Evolutionary conservation across 2,888 invertebrate species (phyloP).

Genomic region (Myathropa florea): DNA sequence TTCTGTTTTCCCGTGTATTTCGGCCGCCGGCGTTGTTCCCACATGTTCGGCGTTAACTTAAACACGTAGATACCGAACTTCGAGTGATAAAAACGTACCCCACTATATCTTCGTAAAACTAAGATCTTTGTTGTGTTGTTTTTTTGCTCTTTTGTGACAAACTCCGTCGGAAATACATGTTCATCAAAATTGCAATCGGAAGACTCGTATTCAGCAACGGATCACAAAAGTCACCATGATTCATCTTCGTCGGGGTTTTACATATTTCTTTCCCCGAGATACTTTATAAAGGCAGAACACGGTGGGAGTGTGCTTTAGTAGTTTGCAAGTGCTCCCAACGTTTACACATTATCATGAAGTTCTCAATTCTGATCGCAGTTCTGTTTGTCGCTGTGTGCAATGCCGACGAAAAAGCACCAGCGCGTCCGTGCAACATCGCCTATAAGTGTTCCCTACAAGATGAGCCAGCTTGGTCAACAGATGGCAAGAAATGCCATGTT

Average conservation of each 20-base stretch:
- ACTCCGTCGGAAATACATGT: not conserved
- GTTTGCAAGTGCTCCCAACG: not conserved
- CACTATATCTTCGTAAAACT: too few relatives aligned
- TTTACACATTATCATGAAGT: not conserved
- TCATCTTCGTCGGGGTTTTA: not conserved
- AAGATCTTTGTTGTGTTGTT: not conserved
- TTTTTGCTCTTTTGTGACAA: too few relatives aligned
- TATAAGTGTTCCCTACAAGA: constrained; percentile 30
- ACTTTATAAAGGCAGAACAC: not conserved
- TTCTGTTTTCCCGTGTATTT: too few relatives aligned
- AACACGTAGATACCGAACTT: too few relatives aligned
- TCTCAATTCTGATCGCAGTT: not conserved
- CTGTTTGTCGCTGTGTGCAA: not conserved
- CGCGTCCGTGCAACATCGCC: not conserved
- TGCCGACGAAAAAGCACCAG: not conserved
- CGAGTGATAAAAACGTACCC: too few relatives aligned
- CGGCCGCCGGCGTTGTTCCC: too few relatives aligned
- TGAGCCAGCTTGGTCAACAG: constrained; percentile 7
- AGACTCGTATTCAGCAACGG: too few relatives aligned
- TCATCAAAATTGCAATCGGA: not conserved
- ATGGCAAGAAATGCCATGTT: constrained; percentile 21
- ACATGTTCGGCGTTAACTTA: too few relatives aligned
- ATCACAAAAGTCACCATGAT: not conserved
- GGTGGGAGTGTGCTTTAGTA: not conserved
- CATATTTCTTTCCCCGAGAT: not conserved